These are phyloP conservation scores for Pachypeltis micranthus DNA, from an alignment of 1,140 invertebrate genomes.

Conservation along the genomic window DNA sequence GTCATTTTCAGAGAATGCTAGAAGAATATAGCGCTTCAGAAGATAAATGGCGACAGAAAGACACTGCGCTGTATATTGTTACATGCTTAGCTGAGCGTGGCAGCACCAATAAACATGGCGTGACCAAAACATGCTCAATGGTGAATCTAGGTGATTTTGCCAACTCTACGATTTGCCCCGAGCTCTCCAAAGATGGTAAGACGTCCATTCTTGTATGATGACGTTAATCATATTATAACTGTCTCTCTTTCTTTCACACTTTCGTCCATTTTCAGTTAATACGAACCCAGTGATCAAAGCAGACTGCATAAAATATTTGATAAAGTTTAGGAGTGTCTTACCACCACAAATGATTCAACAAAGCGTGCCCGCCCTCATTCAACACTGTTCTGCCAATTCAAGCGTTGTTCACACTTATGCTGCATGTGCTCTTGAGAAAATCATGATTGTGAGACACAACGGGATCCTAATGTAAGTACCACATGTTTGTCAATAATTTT, in stretches of 20 bases:
- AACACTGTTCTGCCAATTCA: slow-evolving; percentile 57
- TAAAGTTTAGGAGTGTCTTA: slow-evolving; percentile 86
- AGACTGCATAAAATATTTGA: slow-evolving; percentile 89
- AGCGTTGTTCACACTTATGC: slow-evolving; percentile 90
- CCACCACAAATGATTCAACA: slow-evolving; percentile 61
- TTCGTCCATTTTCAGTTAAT: slow-evolving; percentile 54
- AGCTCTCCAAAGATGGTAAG: slow-evolving; percentile 65
- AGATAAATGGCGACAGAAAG: slow-evolving; percentile 83
- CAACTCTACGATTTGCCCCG: slow-evolving; percentile 67
- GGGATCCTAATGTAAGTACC: slow-evolving; percentile 44
- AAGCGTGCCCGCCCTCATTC: slow-evolving; percentile 60
- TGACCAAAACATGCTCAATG: slow-evolving; percentile 78
- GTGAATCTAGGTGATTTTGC: slow-evolving; percentile 85
- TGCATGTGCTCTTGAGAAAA: slow-evolving; percentile 79
- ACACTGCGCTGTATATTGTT: slow-evolving; percentile 90
- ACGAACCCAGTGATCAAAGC: slow-evolving; percentile 84
- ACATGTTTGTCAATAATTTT: too few relatives aligned
- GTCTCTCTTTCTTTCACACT: too few relatives aligned
- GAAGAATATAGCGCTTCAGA: slow-evolving; percentile 57
- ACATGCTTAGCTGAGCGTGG: slow-evolving; percentile 85
- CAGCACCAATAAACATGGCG: slow-evolving; percentile 80
- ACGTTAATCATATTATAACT: too few relatives aligned
- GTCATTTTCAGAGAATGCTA: slow-evolving; percentile 72
- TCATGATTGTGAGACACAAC: slow-evolving; percentile 58
- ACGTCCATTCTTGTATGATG: too few relatives aligned